Evolutionary conservation across 2,888 invertebrate species (phyloP).

Genomic region (Pilophorus perplexus): DNA sequence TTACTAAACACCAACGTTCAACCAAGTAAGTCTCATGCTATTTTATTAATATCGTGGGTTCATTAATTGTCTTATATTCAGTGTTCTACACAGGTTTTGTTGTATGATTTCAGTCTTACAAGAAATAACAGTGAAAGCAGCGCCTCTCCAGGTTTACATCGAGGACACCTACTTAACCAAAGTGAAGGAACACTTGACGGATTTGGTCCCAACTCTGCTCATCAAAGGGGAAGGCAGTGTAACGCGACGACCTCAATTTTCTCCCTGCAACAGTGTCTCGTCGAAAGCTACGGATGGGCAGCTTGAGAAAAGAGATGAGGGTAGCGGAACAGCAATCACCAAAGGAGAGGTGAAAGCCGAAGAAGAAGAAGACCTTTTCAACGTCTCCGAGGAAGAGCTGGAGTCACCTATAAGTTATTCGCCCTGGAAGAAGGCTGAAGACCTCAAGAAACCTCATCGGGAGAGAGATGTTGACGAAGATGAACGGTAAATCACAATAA

Average conservation of each 20-base stretch:
- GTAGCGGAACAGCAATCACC: not conserved
- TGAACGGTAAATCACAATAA: not conserved
- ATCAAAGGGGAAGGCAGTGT: constrained; percentile 29
- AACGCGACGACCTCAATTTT: constrained; percentile 6
- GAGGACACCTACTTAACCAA: constrained; percentile 72
- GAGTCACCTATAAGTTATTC: constrained; percentile 28
- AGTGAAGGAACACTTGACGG: constrained; percentile 59
- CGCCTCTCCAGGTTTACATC: constrained; percentile 69
- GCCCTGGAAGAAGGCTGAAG: constrained; percentile 13
- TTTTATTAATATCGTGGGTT: not conserved
- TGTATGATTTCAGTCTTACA: constrained; percentile 57
- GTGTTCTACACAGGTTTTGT: not conserved
- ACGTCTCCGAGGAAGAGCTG: constrained; percentile 28
- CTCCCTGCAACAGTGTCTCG: constrained; percentile 16
- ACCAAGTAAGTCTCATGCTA: no score
- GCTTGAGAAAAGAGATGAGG: not conserved
- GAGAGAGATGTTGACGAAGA: constrained; percentile 5
- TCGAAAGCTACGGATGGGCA: constrained; percentile 3
- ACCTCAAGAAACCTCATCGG: not conserved
- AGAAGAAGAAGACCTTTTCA: constrained; percentile 28
- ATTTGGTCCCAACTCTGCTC: constrained; percentile 56
- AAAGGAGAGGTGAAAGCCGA: constrained; percentile 2
- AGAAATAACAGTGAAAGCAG: constrained; percentile 60
- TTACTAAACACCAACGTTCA: constrained; percentile 41
- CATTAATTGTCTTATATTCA: constrained; percentile 47